Evolutionary conservation across 2,888 invertebrate species (phyloP).

Genomic region (Cancer borealis): DNA sequence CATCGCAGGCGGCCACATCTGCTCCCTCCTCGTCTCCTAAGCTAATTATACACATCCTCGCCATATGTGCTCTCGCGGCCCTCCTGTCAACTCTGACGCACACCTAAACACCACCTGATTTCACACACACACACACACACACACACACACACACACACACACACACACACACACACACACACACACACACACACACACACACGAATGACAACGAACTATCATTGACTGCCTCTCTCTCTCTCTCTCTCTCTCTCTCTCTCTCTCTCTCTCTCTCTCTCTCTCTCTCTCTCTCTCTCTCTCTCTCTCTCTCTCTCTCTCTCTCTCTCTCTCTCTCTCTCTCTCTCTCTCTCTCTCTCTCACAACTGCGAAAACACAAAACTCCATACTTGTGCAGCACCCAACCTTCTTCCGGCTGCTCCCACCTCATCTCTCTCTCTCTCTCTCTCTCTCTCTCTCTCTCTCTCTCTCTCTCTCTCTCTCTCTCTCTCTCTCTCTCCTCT

Average conservation of each 20-base stretch:
- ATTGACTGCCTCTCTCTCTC: neutral
- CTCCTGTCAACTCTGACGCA: conserved; percentile 41
- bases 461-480: conserved; percentile 33
- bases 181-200: conserved; percentile 46
- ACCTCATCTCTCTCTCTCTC: neutral
- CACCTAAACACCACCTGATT: conserved; percentile 2
- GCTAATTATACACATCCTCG: neutral
- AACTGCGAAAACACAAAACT: conserved; percentile 2
- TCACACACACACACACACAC: conserved; percentile 47
- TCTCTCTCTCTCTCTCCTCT: neutral
- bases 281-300: neutral
- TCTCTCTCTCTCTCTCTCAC: neutral
- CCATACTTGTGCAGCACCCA: neutral
- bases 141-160: conserved; percentile 42
- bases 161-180: conserved; percentile 46
- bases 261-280: neutral
- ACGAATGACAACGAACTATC: neutral
- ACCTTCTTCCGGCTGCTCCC: neutral
- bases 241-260: no score
- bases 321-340: conserved; percentile 36
- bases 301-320: conserved; percentile 32
- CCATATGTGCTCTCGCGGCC: conserved; percentile 36
- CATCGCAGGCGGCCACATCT: neutral
- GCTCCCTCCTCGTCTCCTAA: conserved; percentile 14
- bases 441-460: conserved; percentile 44